Evolutionary conservation across 2,113 vertebrate genomes (phyloP), one percentile per base, ranked within the genome.

Genomic region (Lepidiolamprologus cunningtoni): DNA sequence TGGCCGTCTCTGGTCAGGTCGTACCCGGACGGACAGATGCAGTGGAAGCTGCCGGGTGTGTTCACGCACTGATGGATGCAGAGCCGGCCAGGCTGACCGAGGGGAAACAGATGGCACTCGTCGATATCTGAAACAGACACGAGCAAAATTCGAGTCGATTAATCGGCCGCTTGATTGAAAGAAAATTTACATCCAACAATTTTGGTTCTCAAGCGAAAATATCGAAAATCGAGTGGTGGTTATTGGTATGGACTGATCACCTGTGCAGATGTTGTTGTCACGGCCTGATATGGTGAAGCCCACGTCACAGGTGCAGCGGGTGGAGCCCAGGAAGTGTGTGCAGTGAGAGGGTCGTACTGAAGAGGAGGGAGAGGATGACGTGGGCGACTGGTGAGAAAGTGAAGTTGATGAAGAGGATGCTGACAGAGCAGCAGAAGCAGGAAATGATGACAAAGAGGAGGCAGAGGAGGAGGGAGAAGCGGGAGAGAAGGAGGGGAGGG

Each of bases 11-110:
- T 47, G 0, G 95, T 93, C 28, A 97, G 92, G 50, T 89, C 88
- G 82, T 98, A 98, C 1, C 97, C 97, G 0, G 58, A 13, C 0
- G 97, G 97, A 33, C 97, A 98, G 83, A 95, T 81, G 73, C 97
- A 98, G 85, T 86, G 95, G 93, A 97, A 98, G 88, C 97, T 97
- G 28, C 97, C 97, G 0, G 97, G 95, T 0, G 97, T 96, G 95
- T 97, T 98, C 3, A 97, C 87, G 14, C 97, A 98, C 73, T 94
- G 87, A 0, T 98, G 95, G 57, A 96, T 42, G 82, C 98, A 98
- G 81, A 98, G 95, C 9, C 87, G 95, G 0, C 94, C 96, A 13
- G 95, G 90, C 83, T 94, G 95, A 7, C 88, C 93, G 5, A 68
- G 93, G 37, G 96, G 97, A 84, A 97, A 97, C 23, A 97, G 89